Percentiles rank a stretch among this genome's conserved stretches.
These are phyloP conservation scores for Aviceda subcristata DNA, from an alignment of 2,113 vertebrate species.

Conservation along the genomic window DNA sequence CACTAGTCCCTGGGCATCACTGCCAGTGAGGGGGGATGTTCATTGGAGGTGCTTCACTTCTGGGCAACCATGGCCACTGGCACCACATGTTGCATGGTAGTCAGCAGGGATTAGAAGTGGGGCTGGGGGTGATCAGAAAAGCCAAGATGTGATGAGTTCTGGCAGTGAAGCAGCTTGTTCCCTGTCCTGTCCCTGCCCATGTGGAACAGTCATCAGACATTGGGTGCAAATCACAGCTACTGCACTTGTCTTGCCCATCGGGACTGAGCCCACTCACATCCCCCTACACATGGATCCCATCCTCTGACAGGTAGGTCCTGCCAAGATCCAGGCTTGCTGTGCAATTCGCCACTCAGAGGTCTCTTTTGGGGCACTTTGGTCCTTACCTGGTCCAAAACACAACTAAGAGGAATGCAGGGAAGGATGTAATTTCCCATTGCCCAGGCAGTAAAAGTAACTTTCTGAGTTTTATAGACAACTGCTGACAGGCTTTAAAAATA, in stretches of 20 bases:
- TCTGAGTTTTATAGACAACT: conserved; percentile 11
- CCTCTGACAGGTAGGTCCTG: not conserved
- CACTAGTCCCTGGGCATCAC: not conserved
- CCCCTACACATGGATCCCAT: not conserved
- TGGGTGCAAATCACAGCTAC: not conserved
- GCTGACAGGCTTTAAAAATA: conserved; percentile 36
- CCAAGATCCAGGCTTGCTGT: not conserved
- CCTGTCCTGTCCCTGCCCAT: not conserved
- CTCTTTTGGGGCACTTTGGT: not conserved
- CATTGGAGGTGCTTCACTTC: not conserved
- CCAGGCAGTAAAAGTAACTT: not conserved
- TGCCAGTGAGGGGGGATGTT: not conserved
- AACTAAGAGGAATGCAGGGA: not conserved
- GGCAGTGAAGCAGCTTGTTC: not conserved
- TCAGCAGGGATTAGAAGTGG: not conserved
- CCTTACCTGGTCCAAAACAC: not conserved
- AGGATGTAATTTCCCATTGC: not conserved
- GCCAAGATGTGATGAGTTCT: not conserved
- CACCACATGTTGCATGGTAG: not conserved
- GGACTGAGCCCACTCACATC: not conserved
- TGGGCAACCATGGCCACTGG: not conserved
- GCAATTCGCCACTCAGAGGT: not conserved
- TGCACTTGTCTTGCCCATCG: not conserved
- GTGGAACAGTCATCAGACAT: accelerated
- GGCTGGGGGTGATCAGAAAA: not conserved